A percentile compares a stretch with the other conserved stretches of the same genome.
Evolutionary conservation across 2,888 invertebrate genomes (phyloP).

Genomic region (Meta bourneti): DNA sequence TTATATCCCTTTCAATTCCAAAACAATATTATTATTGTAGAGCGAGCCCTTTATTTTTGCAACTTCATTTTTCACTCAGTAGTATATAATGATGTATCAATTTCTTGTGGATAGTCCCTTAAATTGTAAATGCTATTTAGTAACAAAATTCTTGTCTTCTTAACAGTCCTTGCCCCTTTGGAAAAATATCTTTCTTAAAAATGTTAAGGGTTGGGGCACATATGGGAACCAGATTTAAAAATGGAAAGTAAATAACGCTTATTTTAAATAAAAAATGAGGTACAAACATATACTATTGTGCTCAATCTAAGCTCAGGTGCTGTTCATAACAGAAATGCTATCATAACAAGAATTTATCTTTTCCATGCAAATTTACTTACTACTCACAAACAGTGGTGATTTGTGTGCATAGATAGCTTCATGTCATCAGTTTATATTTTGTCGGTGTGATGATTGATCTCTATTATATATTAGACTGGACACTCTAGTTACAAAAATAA

Average conservation of each 20-base stretch:
- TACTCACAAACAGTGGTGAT: constrained; percentile 38
- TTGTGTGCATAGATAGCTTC: constrained; percentile 64
- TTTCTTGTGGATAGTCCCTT: constrained; percentile 25
- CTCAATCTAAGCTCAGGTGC: constrained; percentile 76
- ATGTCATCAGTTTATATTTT: constrained; percentile 74
- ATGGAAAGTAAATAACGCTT: constrained; percentile 37
- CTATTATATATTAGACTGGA: constrained; percentile 36
- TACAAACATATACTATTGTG: constrained; percentile 69
- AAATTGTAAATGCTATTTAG: constrained; percentile 38
- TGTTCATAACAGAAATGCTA: constrained; percentile 71
- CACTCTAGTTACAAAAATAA: constrained; percentile 24
- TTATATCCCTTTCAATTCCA: constrained; percentile 54
- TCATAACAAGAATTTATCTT: constrained; percentile 71
- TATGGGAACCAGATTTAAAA: constrained; percentile 32
- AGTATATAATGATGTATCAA: constrained; percentile 19
- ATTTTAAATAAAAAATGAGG: constrained; percentile 61
- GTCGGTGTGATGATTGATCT: constrained; percentile 29
- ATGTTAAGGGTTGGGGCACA: constrained; percentile 21
- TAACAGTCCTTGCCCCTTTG: constrained; percentile 3
- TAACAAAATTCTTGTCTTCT: constrained; percentile 12
- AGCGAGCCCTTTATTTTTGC: constrained; percentile 38
- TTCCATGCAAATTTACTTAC: constrained; percentile 63
- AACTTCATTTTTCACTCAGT: constrained; percentile 32
- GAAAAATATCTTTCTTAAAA: constrained; percentile 36
- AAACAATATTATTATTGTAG: constrained; percentile 30